Base-by-base conservation (phyloP, 2,888 invertebrate species). In the Pandemis heparana region DNA sequence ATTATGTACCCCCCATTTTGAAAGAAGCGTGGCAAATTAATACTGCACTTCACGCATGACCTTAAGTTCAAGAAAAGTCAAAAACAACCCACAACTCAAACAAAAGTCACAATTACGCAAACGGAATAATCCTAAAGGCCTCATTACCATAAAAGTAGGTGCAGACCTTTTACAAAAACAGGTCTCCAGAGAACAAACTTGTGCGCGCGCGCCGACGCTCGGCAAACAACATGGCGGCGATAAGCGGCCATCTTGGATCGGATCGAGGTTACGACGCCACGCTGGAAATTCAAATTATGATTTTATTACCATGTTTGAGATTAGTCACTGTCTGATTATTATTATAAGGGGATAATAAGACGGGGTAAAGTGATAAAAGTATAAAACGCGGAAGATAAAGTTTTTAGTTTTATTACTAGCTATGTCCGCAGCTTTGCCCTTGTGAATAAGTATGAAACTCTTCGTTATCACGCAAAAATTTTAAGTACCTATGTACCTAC, bases 161-260 rank as follows among this genome's bases (percentile, higher is more conserved):
- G 85, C 84, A 85, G 84, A 83, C 84, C 87, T 88, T 90, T 87
- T 87, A 87, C 88, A 84, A 89, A 89, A 92, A 92, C 93, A 90
- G 89, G 92, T 92, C 87, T 88, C 87, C 82, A 85, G 85, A 90
- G 85, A 90, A 86, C 89, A 92, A 90, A 92, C 92, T 90, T 92
- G 91, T 92, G 93, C 94, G 93, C 79, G 77, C 78, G 77, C 81
- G 86, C 84, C 79, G 83, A 82, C 86, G 83, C 88, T 88, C 82
- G 66, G 88, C 87, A 93, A 91, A 90, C 91, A 90, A 88, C 78
- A 94, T 91, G 91, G 92, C 92, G 83, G 86, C 89, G 93, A 92
- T 93, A 92, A 89, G 81, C 85, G 86, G 94, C 94, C 94, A 94
- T 94, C 88, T 94, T 94, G 90, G 76, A 76, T 81, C 67, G 82